Evolutionary conservation across 2,888 invertebrate species (phyloP), one percentile per base, ranked within the genome.

Genomic region (Cyaniris semiargus): DNA sequence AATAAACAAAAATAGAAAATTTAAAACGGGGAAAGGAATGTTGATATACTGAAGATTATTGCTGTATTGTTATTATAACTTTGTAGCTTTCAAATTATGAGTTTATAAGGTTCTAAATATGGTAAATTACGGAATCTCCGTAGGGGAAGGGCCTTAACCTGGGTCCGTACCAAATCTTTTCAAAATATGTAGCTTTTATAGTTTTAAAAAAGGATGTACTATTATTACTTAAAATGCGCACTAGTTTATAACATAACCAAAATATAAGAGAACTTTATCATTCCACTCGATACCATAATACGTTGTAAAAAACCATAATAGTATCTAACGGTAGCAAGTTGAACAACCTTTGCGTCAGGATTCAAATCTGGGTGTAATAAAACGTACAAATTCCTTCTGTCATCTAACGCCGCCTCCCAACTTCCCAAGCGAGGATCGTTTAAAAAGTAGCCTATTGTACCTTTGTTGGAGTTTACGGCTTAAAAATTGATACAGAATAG

Each of bases 301-400:
- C 15, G 66, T 31, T 31, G 1, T 66, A 66, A 66, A 66, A 66
- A 66, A 66, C 13, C 27, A 38, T 82, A 80, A 83, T 82, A 82
- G 81, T 85, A 85, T 88, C 88, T 87, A 85, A 84, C 86, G 85
- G 90, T 88, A 89, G 90, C 88, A 81, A 82, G 91, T 88, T 92
- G 88, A 84, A 85, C 82, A 86, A 88, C 86, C 91, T 84, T 83
- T 84, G 82, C 89, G 88, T 88, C 89, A 90, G 89, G 89, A 86
- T 89, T 89, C 84, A 89, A 90, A 89, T 83, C 83, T 82, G 81
- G 82, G 82, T 81, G 86, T 85, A 88, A 90, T 92, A 91, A 91
- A 90, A 84, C 89, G 90, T 89, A 87, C 84, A 86, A 88, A 87
- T 83, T 86, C 86, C 90, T 89, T 91, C 89, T 91, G 89, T 92